Evolutionary conservation across 2,888 invertebrate species (phyloP).

Genomic region (Eupithecia pulchellata): DNA sequence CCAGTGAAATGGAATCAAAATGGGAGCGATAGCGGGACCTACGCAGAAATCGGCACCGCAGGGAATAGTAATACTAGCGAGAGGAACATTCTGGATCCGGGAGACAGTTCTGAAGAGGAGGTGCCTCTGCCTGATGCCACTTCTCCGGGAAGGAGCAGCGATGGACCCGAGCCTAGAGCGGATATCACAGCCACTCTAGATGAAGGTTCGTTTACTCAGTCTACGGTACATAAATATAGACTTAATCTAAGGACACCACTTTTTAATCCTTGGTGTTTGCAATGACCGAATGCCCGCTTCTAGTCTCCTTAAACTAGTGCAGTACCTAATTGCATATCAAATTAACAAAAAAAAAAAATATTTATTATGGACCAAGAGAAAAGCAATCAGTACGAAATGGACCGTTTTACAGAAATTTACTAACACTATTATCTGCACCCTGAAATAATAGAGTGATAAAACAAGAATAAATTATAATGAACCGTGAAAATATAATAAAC

Average conservation of each 20-base stretch:
- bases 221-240: not conserved
- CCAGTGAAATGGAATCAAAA: constrained; percentile 81
- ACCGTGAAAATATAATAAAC: constrained; percentile 20
- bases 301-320: not conserved
- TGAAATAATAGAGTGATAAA: constrained; percentile 6
- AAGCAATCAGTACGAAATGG: not conserved
- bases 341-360: not conserved
- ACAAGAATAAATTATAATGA: constrained; percentile 12
- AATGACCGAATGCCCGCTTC: not conserved
- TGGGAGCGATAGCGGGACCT: constrained; percentile 82
- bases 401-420: constrained; percentile 5
- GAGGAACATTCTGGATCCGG: constrained; percentile 78
- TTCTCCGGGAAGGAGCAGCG: constrained; percentile 79
- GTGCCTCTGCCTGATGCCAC: constrained; percentile 78
- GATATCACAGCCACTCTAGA: constrained; percentile 79
- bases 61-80: constrained; percentile 77
- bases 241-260: not conserved
- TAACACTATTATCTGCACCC: not conserved
- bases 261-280: not conserved
- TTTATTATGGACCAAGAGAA: not conserved
- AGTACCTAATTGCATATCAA: not conserved
- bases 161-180: constrained; percentile 79
- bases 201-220: constrained; percentile 59
- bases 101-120: constrained; percentile 82
- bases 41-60: constrained; percentile 81